Conservation (phyloP, 2,888 invertebrate species). For the Nemotelus pantherinus region DNA sequence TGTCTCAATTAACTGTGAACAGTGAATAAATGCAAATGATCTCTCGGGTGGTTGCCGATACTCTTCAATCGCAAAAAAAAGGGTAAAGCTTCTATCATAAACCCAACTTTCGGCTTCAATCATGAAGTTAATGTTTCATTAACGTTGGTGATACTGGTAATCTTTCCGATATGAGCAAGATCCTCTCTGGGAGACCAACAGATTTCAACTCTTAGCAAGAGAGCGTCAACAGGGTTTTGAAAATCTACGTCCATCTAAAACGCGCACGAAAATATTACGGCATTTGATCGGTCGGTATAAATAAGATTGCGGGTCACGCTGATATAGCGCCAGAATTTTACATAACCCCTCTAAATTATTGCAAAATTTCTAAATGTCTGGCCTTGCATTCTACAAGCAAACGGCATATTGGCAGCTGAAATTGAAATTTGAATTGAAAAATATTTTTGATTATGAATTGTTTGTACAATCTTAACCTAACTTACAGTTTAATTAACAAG, state of each 20-base stretch:
- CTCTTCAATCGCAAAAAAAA: neutral
- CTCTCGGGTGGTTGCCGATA: neutral
- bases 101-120: neutral
- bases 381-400: neutral
- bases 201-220: neutral
- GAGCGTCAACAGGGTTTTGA: neutral
- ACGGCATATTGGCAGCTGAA: neutral
- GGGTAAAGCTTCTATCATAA: neutral
- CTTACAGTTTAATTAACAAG: neutral
- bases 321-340: neutral
- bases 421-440: no score
- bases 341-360: neutral
- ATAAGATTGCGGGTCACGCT: neutral
- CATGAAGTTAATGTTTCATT: neutral
- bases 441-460: no score
- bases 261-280: slow-evolving; percentile 4
- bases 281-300: neutral
- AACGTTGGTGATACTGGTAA: neutral
- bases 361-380: neutral
- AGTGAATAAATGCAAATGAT: neutral
- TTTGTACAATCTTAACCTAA: no score
- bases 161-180: neutral
- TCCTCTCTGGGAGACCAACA: neutral
- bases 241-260: neutral
- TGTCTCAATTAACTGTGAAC: neutral